phyloP scores from a whole-genome alignment of 1,140 invertebrate genomes.

The Drosophila baimaii region DNA sequence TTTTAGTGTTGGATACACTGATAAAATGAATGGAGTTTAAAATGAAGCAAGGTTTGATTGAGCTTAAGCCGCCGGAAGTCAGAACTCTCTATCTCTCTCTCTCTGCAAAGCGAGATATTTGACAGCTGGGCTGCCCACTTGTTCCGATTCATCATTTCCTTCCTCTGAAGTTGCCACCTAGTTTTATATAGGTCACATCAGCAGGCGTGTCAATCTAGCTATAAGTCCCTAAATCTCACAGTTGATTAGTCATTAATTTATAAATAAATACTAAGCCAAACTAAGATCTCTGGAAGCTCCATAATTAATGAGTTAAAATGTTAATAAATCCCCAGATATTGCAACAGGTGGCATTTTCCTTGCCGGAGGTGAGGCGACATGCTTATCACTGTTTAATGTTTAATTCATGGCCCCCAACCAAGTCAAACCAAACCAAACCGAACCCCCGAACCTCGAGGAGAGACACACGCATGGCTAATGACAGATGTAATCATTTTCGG shows the following conservation, averaged over 20 bases:
- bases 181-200: too few relatives aligned
- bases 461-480: conserved; percentile 41
- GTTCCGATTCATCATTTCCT: too few relatives aligned
- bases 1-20: neutral
- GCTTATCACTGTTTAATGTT: conserved; percentile 47
- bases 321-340: conserved; percentile 1
- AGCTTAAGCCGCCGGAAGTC: neutral
- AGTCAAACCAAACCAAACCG: neutral
- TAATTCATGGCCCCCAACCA: conserved; percentile 41
- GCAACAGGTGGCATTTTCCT: conserved; percentile 15
- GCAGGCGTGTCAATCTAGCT: neutral
- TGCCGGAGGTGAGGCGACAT: conserved; percentile 34
- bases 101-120: neutral
- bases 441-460: neutral
- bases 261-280: too few relatives aligned
- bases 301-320: neutral
- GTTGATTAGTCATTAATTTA: too few relatives aligned
- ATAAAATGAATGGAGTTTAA: neutral
- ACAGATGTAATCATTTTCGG: conserved; percentile 43
- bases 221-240: too few relatives aligned
- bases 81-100: too few relatives aligned
- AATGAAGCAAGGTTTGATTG: neutral
- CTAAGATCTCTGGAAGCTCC: too few relatives aligned
- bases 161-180: neutral
- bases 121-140: neutral